Evolutionary conservation across 23 tunicate genomes (phyloP), one percentile per base, ranked within the genome.

Genomic region (Halocynthia aurantium): DNA sequence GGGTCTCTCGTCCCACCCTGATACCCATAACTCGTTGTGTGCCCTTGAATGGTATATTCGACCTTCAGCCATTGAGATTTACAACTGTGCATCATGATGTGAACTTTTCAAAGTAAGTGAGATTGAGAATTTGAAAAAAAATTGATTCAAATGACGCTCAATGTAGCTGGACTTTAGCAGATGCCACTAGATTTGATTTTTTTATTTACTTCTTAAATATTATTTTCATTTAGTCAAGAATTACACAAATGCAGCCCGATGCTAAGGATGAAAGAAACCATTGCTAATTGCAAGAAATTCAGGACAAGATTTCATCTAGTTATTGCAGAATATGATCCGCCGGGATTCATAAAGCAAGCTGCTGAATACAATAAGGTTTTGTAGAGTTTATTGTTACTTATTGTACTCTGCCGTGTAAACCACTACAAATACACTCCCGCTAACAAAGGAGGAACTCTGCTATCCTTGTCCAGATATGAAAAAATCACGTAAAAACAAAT

Each of bases 321-420:
- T 65, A 49, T 65, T 11, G 70, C 49, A 11, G 70, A 65, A 15
- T 10, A 65, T 65, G 70, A 65, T 65, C 70, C 70, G 9, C 70
- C 70, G 31, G 31, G 9, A 11, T 65, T 65, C 70, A 10, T 9
- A 10, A 49, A 11, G 9, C 70, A 65, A 49, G 22, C n/a, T 11
- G 31, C 49, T 9, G 70, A 65, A 20, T 65, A 65, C 2, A 65
- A 20, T 10, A 9, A 65, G 70, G 70, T 64, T n/a, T n/a, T n/a
- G n/a, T n/a, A n/a, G n/a, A n/a, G n/a, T n/a, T n/a, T n/a, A n/a
- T n/a, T n/a, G n/a, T n/a, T n/a, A n/a, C n/a, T n/a, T n/a, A n/a
- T n/a, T n/a, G n/a, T n/a, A n/a, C n/a, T n/a, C n/a, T n/a, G n/a
- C n/a, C n/a, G n/a, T n/a, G n/a, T n/a, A n/a, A n/a, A n/a, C n/a